Percentiles rank a stretch among this genome's conserved stretches.
Evolutionary conservation across 2,888 invertebrate genomes (phyloP).

Genomic region (Acutogordius australiensis): DNA sequence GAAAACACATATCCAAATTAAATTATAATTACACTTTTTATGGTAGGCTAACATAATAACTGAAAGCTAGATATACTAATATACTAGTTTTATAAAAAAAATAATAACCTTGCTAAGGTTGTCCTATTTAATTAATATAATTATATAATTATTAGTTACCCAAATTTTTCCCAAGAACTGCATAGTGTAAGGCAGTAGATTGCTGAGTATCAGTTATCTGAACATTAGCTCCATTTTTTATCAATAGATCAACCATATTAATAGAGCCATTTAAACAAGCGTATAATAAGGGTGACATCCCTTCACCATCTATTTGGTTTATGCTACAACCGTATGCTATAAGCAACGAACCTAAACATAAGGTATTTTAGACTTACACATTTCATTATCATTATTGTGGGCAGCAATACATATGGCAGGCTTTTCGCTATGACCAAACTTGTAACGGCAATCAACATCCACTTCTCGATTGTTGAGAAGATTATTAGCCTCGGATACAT

Average conservation of each 20-base stretch:
- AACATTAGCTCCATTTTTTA: conserved; percentile 8
- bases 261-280: background rate
- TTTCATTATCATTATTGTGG: background rate
- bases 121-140: too few species aligned
- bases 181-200: background rate
- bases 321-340: background rate
- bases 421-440: background rate
- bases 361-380: background rate
- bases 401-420: conserved; percentile 5
- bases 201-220: background rate
- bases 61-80: too few species aligned
- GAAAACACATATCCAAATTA: too few species aligned
- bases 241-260: background rate
- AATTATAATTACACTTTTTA: too few species aligned
- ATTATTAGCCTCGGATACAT: background rate
- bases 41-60: too few species aligned
- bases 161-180: conserved; percentile 1
- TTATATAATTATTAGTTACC: too few species aligned
- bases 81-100: too few species aligned
- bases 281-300: background rate
- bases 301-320: conserved; percentile 7
- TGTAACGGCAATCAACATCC: conserved; percentile 1
- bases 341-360: background rate
- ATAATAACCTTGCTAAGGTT: too few species aligned
- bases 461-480: background rate